phyloP scores from a whole-genome alignment of 2,797 vertebrate species.

The Hylomyscus alleni region DNA sequence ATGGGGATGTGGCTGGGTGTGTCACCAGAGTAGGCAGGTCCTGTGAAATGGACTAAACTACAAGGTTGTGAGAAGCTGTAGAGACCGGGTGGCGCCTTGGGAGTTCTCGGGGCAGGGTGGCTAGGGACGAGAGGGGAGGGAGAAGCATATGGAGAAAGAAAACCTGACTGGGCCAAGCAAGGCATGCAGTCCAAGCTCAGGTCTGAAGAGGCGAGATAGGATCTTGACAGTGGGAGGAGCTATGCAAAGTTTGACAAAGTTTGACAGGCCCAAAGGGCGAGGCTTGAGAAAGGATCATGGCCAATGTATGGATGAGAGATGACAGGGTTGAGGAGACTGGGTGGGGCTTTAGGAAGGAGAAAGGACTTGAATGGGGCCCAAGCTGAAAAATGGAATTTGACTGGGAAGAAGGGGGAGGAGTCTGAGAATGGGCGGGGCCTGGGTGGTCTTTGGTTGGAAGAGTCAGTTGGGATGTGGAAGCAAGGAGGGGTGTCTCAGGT shows the following conservation, averaged over 20 bases:
- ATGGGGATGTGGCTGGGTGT: background rate
- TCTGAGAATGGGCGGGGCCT: background rate
- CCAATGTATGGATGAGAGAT: background rate
- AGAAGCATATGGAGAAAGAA: background rate
- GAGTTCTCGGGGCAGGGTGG: background rate
- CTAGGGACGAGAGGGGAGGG: background rate
- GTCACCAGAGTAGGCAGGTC: background rate
- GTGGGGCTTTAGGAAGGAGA: rapidly evolving
- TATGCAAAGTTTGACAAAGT: background rate
- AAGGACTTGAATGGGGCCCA: too few relatives aligned
- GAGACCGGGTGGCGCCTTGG: background rate
- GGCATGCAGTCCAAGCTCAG: background rate
- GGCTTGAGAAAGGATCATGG: background rate
- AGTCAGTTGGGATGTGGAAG: background rate
- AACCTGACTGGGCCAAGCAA: background rate
- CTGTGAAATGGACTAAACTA: background rate
- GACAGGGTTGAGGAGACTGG: background rate
- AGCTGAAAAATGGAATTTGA: background rate
- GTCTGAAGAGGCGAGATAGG: background rate
- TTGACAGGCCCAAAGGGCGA: background rate
- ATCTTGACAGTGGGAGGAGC: background rate
- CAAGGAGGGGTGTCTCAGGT: background rate
- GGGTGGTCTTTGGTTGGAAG: background rate
- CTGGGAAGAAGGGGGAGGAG: background rate
- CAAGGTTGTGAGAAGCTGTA: background rate